Conservation (phyloP, 2,113 vertebrate genomes). For the Cavia aperea region DNA sequence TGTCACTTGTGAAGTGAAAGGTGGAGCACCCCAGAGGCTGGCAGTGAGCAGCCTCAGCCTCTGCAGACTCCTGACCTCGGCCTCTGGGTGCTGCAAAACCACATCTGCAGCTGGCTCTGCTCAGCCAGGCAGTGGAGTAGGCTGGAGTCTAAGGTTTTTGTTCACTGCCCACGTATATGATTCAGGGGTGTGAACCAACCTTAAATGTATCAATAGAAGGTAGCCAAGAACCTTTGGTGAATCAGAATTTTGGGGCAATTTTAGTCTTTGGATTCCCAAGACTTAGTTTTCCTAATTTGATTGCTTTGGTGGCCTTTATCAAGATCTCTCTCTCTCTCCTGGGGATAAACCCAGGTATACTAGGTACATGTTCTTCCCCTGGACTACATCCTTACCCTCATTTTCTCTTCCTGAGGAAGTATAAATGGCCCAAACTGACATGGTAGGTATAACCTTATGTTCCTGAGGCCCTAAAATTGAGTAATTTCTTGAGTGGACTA, state of each 20-base stretch:
- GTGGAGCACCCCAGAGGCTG: not conserved
- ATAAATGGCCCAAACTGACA: not conserved
- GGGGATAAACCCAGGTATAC: not conserved
- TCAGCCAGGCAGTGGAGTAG: too few species aligned
- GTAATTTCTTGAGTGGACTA: not conserved
- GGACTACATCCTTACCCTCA: not conserved
- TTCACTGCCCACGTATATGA: not conserved
- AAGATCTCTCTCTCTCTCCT: not conserved
- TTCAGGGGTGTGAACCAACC: not conserved
- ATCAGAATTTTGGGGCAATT: not conserved
- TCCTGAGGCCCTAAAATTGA: not conserved
- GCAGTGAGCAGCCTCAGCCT: not conserved
- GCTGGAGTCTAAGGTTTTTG: not conserved
- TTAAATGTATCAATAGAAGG: not conserved
- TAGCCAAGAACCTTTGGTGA: not conserved
- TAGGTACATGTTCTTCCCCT: not conserved
- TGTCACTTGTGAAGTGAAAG: not conserved
- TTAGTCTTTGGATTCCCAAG: not conserved
- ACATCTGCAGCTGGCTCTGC: not conserved
- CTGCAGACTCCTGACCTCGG: not conserved
- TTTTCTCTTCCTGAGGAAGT: not conserved
- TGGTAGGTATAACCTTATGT: not conserved
- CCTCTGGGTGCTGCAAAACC: too few species aligned
- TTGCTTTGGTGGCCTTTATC: not conserved
- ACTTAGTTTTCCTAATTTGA: not conserved